Base-by-base conservation (phyloP, 2,888 invertebrate genomes). In the Melinaea menophilus region DNA sequence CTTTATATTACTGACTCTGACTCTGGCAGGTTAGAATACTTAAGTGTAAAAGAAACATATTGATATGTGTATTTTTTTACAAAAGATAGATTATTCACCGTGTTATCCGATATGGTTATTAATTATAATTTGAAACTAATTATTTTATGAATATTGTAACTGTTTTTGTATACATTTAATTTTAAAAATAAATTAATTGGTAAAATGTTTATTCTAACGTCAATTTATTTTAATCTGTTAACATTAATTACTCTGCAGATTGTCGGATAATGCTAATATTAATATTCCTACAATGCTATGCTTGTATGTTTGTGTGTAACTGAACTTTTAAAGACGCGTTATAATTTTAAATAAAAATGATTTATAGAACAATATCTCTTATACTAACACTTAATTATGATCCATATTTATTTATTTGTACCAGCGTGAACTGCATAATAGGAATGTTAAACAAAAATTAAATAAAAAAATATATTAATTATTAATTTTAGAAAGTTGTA, bases 41-140 rank as follows among this genome's bases (percentile, higher is more conserved):
- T 65, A 67, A 64, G 60, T 60, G 62, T 65, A 62, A 59, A 61
- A 62, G 55, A 59, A 59, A 62, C 59, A 61, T 59, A 58, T 55
- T 46, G 48, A 55, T 63, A 65, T 59, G 55, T 64, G 64, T 68
- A 68, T 68, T 68, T 68, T 68, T 68, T 64, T 68, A 68, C 68
- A 56, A 61, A 62, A 60, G 51, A 64, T 34, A 56, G 61, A 61
- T 62, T 61, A 61, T 59, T 59, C 55, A n/a, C 5, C 56, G 45
- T 63, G 61, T 22, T 48, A 59, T 54, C 7, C 22, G 13, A 13
- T 12, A 47, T 48, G n/a, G 22, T 48, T 22, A 22, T n/a, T 22
- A n/a, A 22, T 48, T 48, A 22, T 22, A 48, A 48, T 22, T 22
- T 22, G 37, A 37, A 37, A 37, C 5, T 37, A 37, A 37, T 37